phyloP scores from a whole-genome alignment of 2,888 invertebrate species.

The Drosophila kuntzei region DNA sequence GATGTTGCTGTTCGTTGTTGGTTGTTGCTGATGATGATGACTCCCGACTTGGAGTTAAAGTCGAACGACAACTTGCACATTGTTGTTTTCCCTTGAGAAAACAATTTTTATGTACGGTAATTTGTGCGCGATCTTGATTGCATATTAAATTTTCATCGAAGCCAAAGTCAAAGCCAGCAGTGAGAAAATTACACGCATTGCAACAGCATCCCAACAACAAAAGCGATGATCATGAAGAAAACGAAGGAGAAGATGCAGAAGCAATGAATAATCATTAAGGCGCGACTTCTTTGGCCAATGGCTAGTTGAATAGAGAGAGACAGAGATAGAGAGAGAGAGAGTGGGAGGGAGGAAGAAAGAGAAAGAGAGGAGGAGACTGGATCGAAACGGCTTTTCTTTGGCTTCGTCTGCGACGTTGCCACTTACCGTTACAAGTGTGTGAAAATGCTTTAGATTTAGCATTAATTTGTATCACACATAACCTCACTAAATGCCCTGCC shows the following conservation, averaged over 20 bases:
- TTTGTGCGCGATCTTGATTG: conserved; percentile 81
- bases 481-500: conserved; percentile 55
- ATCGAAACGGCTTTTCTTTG: conserved; percentile 48
- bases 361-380: conserved; percentile 12
- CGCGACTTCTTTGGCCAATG: conserved; percentile 56
- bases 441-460: conserved; percentile 79
- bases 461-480: conserved; percentile 71
- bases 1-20: conserved; percentile 10
- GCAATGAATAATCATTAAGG: conserved; percentile 80
- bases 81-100: conserved; percentile 80
- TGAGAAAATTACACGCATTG: conserved; percentile 80
- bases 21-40: conserved; percentile 30
- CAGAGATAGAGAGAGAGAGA: conserved; percentile 8
- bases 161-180: conserved; percentile 69
- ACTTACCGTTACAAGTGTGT: conserved; percentile 77
- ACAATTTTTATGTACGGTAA: conserved; percentile 77
- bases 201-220: conserved; percentile 44
- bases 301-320: conserved; percentile 18
- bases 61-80: conserved; percentile 70
- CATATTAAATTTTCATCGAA: conserved; percentile 77
- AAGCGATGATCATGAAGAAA: conserved; percentile 22
- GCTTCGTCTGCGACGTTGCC: conserved; percentile 38
- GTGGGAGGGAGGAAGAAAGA: conserved; percentile 8
- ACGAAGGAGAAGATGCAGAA: conserved; percentile 17
- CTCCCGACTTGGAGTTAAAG: conserved; percentile 40